phyloP scores from a whole-genome alignment of 1,140 invertebrate genomes.

The Papilio machaon region DNA sequence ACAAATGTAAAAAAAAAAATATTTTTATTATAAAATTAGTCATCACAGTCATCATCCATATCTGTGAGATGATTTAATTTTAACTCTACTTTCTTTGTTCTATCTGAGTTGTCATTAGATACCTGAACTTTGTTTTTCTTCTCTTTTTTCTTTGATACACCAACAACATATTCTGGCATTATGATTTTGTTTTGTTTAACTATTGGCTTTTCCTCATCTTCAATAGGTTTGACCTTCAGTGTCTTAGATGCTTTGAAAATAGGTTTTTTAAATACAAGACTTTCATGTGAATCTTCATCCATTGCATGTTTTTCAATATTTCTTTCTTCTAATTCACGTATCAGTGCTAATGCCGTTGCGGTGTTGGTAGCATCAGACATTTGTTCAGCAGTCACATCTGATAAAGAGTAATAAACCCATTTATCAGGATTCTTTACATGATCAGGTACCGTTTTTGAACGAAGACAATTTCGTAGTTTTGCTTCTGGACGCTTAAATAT shows the following conservation, averaged over 20 bases:
- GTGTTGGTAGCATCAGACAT: conserved; percentile 89
- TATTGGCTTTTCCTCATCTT: conserved; percentile 77
- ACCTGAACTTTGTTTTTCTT: conserved; percentile 61
- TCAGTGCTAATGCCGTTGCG: conserved; percentile 87
- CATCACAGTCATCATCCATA: conserved; percentile 77
- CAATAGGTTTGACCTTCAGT: conserved; percentile 51
- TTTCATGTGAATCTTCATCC: conserved; percentile 53
- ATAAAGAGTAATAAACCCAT: conserved; percentile 89
- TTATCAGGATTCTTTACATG: conserved; percentile 89
- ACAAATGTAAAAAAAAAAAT: neutral
- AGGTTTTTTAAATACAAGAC: conserved; percentile 81
- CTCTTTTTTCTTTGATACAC: conserved; percentile 83
- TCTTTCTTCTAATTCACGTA: conserved; percentile 85
- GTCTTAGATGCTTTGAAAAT: conserved; percentile 67
- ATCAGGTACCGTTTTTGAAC: conserved; percentile 83
- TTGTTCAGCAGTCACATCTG: conserved; percentile 87
- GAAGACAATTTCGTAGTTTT: conserved; percentile 82
- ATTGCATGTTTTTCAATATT: conserved; percentile 64
- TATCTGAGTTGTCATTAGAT: conserved; percentile 55
- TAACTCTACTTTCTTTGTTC: conserved; percentile 57
- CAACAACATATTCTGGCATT: conserved; percentile 92
- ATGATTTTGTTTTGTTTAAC: conserved; percentile 87
- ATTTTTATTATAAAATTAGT: conserved; percentile 32
- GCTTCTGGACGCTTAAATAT: conserved; percentile 88
- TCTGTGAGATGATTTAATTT: conserved; percentile 85